A percentile compares a stretch with the other conserved stretches of the same genome.
phyloP scores from a whole-genome alignment of 2,888 invertebrate species.

The Drosophila mercatorum region DNA sequence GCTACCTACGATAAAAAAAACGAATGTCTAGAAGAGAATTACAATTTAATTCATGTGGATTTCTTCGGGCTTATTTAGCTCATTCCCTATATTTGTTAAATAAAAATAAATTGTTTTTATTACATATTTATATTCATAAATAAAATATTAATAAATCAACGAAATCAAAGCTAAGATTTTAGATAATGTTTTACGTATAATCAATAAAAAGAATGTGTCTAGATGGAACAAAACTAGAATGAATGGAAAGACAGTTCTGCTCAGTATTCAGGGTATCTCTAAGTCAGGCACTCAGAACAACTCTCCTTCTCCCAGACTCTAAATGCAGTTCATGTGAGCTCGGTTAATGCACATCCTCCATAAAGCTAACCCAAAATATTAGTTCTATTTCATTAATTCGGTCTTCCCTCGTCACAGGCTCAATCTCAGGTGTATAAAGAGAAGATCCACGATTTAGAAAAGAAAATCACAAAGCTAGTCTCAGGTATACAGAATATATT shows the following conservation, averaged over 20 bases:
- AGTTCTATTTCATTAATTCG: background rate
- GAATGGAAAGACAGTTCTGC: background rate
- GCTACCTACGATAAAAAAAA: background rate
- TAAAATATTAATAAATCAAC: too few species aligned
- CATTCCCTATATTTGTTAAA: background rate
- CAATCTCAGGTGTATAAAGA: constrained; percentile 84
- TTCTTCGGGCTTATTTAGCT: background rate
- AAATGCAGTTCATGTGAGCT: background rate
- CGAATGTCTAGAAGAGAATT: background rate
- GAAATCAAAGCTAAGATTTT: too few species aligned
- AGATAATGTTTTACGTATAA: background rate
- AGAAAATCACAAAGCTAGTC: constrained; percentile 71
- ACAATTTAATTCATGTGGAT: background rate
- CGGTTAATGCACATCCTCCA: constrained; percentile 29
- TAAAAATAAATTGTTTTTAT: too few species aligned
- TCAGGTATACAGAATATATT: constrained; percentile 61
- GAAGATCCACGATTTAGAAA: constrained; percentile 82
- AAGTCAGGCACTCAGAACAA: background rate
- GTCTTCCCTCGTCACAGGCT: constrained; percentile 66
- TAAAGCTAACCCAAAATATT: too few species aligned
- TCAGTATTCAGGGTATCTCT: background rate
- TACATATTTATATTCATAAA: too few species aligned
- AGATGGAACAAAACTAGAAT: background rate
- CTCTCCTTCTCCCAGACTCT: background rate
- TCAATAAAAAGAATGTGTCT: background rate